Conservation (phyloP, 2,113 vertebrate species). For the Ranitomeya variabilis region DNA sequence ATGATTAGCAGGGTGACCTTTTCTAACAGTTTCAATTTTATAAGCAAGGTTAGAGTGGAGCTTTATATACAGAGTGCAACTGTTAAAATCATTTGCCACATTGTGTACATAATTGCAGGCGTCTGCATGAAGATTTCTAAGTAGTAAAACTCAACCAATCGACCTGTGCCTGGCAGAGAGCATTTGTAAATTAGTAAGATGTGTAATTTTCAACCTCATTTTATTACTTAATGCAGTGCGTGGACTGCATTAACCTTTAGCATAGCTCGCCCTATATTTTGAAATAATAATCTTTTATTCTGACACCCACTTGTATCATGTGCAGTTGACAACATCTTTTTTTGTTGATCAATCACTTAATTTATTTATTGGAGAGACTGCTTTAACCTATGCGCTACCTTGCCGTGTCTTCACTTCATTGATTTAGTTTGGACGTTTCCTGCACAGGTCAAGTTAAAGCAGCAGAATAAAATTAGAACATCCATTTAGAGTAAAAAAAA, state of each 20-base stretch:
- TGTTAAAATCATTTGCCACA: constrained; percentile 14
- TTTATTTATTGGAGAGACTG: too few species aligned
- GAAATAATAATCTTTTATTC: not conserved
- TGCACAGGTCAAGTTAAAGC: too few species aligned
- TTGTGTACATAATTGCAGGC: not conserved
- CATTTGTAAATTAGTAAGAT: constrained; percentile 14
- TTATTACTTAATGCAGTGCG: constrained; percentile 8
- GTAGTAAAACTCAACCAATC: not conserved
- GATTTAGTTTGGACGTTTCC: too few species aligned
- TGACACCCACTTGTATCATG: too few species aligned
- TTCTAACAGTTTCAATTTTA: not conserved
- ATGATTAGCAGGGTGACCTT: constrained; percentile 6
- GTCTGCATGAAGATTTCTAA: constrained; percentile 15
- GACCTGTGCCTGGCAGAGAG: constrained; percentile 11
- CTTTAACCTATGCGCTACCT: too few species aligned
- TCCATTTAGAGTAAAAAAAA: too few species aligned
- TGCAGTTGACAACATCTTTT: too few species aligned
- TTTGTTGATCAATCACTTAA: too few species aligned
- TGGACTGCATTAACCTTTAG: constrained; percentile 26
- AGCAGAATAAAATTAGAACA: too few species aligned
- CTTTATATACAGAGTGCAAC: constrained; percentile 13
- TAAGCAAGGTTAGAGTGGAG: not conserved
- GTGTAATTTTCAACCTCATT: not conserved
- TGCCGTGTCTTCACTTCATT: too few species aligned
- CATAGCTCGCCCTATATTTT: not conserved